Conservation (phyloP, 30 jellyfish, hydroid and myxozoan genomes). For the Pseudorhiza aurosa region DNA sequence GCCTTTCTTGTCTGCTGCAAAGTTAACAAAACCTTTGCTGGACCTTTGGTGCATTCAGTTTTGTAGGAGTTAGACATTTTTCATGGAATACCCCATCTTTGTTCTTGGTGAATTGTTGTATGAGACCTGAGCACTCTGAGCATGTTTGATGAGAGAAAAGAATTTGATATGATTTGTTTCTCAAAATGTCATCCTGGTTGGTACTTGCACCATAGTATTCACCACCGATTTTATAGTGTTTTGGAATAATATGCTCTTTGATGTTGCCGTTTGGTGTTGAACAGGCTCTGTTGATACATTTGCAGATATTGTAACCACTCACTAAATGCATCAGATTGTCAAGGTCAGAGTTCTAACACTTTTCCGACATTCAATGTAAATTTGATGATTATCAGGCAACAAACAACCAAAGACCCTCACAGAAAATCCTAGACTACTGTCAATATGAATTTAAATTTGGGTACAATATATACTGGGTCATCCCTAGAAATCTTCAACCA, state of each 20-base stretch:
- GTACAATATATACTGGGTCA: conserved; percentile 10
- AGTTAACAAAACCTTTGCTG: conserved; percentile 47
- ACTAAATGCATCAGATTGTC: conserved; percentile 25
- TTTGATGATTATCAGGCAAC: conserved; percentile 27
- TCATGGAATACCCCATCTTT: neutral
- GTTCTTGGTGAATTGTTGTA: neutral
- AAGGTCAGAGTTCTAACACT: conserved; percentile 19
- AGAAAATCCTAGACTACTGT: conserved; percentile 18
- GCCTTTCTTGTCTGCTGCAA: conserved; percentile 39
- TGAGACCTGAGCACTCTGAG: neutral
- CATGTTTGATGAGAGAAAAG: neutral
- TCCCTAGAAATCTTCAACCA: neutral
- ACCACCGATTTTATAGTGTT: neutral
- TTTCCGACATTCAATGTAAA: conserved; percentile 10
- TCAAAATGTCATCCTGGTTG: neutral
- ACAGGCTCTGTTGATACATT: conserved; percentile 6
- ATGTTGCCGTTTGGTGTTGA: neutral
- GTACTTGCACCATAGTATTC: neutral
- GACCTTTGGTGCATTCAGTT: conserved; percentile 54
- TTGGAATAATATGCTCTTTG: conserved; percentile 29
- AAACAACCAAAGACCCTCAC: conserved; percentile 47
- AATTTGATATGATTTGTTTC: neutral
- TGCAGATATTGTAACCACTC: conserved; percentile 16
- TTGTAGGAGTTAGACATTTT: conserved; percentile 32
- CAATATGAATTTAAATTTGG: conserved; percentile 25